These are phyloP conservation scores for Eubasilissa splendida DNA, from an alignment of 2,888 invertebrate genomes.

Conservation along the genomic window DNA sequence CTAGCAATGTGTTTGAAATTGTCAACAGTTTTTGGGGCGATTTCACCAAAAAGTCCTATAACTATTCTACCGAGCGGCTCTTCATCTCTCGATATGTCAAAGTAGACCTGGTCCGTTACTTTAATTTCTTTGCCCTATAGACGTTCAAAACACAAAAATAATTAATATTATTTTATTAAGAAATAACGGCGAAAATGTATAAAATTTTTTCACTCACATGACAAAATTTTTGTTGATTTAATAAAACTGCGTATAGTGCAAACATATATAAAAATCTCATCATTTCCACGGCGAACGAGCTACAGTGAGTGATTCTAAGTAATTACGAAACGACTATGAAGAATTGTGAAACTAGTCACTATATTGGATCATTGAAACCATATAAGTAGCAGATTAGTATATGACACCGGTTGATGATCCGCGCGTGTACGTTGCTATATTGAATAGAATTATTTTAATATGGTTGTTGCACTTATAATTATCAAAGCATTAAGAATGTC, in stretches of 20 bases:
- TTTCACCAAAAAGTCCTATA: slow-evolving; percentile 91
- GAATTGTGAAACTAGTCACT: not conserved
- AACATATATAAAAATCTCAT: not conserved
- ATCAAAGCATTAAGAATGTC: too few relatives aligned
- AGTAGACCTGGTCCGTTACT: slow-evolving; percentile 86
- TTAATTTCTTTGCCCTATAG: slow-evolving; percentile 75
- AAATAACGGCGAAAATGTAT: not conserved
- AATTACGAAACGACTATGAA: not conserved
- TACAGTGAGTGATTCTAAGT: not conserved
- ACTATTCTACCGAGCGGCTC: slow-evolving; percentile 83
- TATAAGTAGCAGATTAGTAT: not conserved
- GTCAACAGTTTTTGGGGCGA: slow-evolving; percentile 87
- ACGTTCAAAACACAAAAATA: not conserved
- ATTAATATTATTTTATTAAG: not conserved
- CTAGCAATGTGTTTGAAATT: slow-evolving; percentile 90
- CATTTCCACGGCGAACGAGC: too few relatives aligned
- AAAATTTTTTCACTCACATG: not conserved
- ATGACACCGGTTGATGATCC: too few relatives aligned
- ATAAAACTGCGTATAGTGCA: not conserved
- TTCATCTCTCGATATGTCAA: slow-evolving; percentile 85
- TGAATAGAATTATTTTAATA: too few relatives aligned
- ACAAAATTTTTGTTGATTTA: not conserved
- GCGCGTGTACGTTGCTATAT: too few relatives aligned
- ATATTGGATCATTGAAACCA: slow-evolving; percentile 27
- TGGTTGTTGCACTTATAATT: too few relatives aligned